Percentiles rank a stretch among this genome's conserved stretches.
These are phyloP conservation scores for Desmodus rotundus DNA, from an alignment of 2,113 vertebrate species.

Conservation along the genomic window DNA sequence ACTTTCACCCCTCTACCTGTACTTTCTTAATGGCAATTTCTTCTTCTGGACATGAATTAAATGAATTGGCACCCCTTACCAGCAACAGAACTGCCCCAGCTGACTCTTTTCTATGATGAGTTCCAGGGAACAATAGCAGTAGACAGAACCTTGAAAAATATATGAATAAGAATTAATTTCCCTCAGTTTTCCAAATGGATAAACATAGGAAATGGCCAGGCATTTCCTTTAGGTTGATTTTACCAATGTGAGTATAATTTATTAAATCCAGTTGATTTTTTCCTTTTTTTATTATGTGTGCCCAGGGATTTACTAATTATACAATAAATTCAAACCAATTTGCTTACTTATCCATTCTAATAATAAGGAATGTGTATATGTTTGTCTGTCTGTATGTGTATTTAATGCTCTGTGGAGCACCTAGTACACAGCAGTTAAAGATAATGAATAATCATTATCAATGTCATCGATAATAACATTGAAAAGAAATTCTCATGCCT, in stretches of 20 bases:
- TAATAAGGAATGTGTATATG: not conserved
- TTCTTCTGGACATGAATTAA: not conserved
- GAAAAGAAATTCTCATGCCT: conserved; percentile 12
- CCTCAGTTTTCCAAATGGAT: not conserved
- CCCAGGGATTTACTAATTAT: not conserved
- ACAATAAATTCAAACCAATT: conserved; percentile 12
- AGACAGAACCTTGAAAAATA: not conserved
- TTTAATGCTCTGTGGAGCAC: not conserved
- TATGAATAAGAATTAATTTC: not conserved
- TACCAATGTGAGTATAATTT: not conserved
- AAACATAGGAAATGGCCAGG: not conserved
- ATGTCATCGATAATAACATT: not conserved
- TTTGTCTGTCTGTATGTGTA: not conserved
- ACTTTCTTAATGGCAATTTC: not conserved
- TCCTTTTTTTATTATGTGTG: not conserved
- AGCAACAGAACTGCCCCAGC: not conserved
- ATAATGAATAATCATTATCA: not conserved
- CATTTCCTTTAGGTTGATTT: not conserved
- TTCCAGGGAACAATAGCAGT: not conserved
- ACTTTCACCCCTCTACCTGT: not conserved
- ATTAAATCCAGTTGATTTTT: not conserved
- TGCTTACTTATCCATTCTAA: not conserved
- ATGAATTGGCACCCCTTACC: not conserved
- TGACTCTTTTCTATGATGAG: not conserved
- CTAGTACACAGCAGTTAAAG: not conserved